Evolutionary conservation across 2,113 vertebrate species (phyloP).

Genomic region (Gymnogyps californianus): DNA sequence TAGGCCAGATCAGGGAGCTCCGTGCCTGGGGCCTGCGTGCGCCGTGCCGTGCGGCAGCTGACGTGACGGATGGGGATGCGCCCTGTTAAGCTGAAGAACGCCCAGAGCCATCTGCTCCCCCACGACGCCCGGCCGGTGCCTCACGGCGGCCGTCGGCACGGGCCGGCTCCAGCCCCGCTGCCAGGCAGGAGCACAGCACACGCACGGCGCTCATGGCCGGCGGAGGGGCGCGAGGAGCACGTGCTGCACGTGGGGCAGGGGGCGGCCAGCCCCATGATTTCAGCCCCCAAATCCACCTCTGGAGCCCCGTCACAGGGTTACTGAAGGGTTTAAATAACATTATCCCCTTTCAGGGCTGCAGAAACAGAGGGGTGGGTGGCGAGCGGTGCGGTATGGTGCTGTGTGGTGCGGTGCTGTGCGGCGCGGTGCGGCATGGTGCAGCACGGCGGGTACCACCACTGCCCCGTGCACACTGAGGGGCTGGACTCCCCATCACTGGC

Average conservation of each 20-base stretch:
- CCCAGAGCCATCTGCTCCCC: neutral
- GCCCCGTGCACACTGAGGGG: accelerated
- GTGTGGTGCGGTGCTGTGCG: accelerated
- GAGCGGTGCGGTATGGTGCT: accelerated
- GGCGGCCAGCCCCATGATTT: neutral
- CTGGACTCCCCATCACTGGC: neutral
- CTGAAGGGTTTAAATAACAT: neutral
- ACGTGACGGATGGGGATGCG: neutral
- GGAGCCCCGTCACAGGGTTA: neutral
- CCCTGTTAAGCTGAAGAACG: neutral
- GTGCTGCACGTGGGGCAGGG: neutral
- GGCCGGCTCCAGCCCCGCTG: neutral
- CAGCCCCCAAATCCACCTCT: neutral
- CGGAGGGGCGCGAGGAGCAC: accelerated
- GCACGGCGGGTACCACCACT: neutral
- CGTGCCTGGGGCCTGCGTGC: accelerated
- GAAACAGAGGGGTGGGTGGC: neutral
- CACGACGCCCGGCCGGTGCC: accelerated
- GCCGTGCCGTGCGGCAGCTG: neutral
- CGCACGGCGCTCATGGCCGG: accelerated
- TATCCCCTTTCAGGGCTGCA: neutral
- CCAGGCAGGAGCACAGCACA: neutral
- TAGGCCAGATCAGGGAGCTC: accelerated
- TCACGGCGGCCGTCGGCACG: accelerated
- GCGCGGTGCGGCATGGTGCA: accelerated